Percentiles rank a stretch among this genome's conserved stretches.
phyloP scores from a whole-genome alignment of 2,797 vertebrate genomes.

The Melanotaenia nigrans region DNA sequence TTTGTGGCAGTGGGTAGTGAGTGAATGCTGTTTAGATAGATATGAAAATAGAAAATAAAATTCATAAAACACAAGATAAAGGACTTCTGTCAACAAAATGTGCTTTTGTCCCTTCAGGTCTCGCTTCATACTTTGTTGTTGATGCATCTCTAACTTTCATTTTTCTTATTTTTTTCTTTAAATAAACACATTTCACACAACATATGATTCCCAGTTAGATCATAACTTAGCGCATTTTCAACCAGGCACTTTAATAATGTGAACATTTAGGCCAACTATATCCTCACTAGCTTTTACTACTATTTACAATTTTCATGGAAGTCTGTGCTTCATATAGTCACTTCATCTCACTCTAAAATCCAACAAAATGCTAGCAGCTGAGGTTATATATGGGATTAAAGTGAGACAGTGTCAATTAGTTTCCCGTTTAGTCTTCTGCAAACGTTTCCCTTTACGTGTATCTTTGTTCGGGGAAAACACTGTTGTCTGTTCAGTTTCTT shows the following conservation, averaged over 20 bases:
- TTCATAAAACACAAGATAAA: neutral
- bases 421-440: slow-evolving; percentile 41
- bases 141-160: neutral
- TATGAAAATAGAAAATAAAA: neutral
- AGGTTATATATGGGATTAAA: slow-evolving; percentile 38
- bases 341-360: neutral
- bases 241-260: neutral
- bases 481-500: slow-evolving; percentile 47
- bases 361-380: slow-evolving; percentile 25
- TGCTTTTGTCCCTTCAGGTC: neutral
- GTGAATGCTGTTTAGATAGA: neutral
- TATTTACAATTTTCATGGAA: neutral
- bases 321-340: neutral
- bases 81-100: neutral
- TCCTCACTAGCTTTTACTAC: neutral
- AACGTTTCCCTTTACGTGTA: slow-evolving; percentile 36
- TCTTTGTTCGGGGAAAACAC: slow-evolving; percentile 47
- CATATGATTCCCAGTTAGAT: neutral
- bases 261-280: neutral
- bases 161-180: neutral
- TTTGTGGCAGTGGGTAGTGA: neutral
- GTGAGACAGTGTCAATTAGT: slow-evolving; percentile 40
- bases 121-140: neutral
- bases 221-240: neutral
- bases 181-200: slow-evolving; percentile 2